Conservation (phyloP, 2,113 vertebrate genomes). For the Myrmecobius fasciatus region DNA sequence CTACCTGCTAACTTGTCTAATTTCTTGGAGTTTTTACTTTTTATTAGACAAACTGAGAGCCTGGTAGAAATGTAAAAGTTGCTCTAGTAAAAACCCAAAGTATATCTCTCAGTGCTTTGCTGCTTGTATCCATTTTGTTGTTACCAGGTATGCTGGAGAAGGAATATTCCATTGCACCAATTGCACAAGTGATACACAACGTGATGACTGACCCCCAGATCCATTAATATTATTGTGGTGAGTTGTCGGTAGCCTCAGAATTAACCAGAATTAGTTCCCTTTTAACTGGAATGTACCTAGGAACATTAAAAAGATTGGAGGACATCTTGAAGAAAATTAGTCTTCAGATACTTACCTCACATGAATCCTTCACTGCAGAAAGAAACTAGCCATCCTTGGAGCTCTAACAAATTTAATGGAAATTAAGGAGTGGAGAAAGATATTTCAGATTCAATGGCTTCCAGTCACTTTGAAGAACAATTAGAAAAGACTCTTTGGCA, state of each 20-base stretch:
- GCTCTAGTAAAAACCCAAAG: neutral
- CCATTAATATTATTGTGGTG: neutral
- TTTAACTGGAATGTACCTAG: neutral
- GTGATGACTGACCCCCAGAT: neutral
- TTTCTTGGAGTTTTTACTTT: conserved; percentile 32
- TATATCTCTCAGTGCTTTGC: neutral
- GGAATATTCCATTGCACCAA: neutral
- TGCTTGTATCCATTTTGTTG: neutral
- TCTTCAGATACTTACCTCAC: neutral
- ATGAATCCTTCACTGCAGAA: neutral
- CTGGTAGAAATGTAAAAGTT: neutral
- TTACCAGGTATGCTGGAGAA: neutral
- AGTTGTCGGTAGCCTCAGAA: neutral
- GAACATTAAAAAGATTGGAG: neutral
- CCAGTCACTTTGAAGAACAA: neutral
- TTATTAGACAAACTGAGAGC: neutral
- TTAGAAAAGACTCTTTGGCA: neutral
- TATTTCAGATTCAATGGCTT: neutral
- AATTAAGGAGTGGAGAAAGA: neutral
- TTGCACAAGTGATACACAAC: neutral
- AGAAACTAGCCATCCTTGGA: neutral
- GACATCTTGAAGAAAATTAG: neutral
- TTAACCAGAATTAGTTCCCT: neutral
- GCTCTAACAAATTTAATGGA: neutral
- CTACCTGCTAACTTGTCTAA: neutral